These are phyloP conservation scores for Dromaius novaehollandiae DNA, from an alignment of 2,113 vertebrate species.

Conservation along the genomic window DNA sequence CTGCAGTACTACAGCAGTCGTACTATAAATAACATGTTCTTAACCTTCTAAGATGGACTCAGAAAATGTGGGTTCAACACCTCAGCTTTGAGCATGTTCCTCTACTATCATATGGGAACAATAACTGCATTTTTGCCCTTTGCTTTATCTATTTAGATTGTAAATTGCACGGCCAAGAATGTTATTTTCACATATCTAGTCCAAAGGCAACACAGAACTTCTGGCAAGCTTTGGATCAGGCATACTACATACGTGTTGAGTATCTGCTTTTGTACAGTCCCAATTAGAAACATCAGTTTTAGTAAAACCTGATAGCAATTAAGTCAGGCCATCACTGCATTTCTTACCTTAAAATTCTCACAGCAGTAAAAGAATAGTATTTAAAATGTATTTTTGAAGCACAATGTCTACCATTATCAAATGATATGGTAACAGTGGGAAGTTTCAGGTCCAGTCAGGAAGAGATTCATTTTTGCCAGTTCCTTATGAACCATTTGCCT, in stretches of 20 bases:
- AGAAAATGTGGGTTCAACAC: background rate
- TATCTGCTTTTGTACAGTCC: background rate
- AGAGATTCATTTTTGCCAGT: background rate
- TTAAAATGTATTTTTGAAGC: background rate
- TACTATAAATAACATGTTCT: background rate
- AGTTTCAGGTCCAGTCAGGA: background rate
- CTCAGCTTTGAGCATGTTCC: background rate
- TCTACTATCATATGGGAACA: background rate
- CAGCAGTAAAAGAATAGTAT: background rate
- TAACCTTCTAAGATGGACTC: background rate
- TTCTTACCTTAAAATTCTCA: background rate
- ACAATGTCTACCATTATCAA: background rate
- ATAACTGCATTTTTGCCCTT: background rate
- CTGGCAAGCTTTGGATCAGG: background rate
- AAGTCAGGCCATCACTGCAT: background rate
- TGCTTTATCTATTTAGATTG: background rate
- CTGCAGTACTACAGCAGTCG: background rate
- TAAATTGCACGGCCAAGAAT: rapidly evolving
- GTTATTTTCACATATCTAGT: background rate
- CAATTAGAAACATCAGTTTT: background rate
- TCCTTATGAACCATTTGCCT: background rate
- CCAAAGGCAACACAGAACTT: background rate
- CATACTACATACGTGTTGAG: rapidly evolving
- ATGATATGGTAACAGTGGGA: background rate
- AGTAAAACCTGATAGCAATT: background rate